These are phyloP conservation scores for Parnassius smintheus DNA, from an alignment of 2,888 invertebrate species.

Conservation along the genomic window DNA sequence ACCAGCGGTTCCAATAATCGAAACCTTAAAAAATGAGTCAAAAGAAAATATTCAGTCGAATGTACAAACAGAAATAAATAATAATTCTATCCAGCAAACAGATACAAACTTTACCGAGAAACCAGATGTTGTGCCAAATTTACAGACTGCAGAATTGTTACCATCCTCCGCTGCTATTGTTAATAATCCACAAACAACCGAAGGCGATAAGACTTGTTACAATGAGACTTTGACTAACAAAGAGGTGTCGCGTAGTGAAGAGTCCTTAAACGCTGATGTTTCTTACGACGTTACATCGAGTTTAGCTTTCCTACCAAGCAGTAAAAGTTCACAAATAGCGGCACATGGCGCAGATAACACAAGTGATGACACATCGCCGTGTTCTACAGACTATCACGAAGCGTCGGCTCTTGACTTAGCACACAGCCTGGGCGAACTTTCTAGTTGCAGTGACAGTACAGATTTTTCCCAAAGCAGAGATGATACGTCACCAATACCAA, in stretches of 20 bases:
- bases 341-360: constrained; percentile 61
- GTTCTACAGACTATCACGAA: constrained; percentile 76
- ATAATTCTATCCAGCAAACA: background rate
- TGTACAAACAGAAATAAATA: constrained; percentile 1
- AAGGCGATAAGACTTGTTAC: constrained; percentile 50
- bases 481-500: constrained; percentile 50
- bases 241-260: constrained; percentile 63
- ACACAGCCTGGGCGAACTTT: constrained; percentile 67
- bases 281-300: constrained; percentile 74
- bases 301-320: constrained; percentile 71
- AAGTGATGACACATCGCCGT: constrained; percentile 71
- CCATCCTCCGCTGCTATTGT: constrained; percentile 33
- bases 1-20: constrained; percentile 58
- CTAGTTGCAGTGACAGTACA: constrained; percentile 62
- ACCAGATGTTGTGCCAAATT: constrained; percentile 19
- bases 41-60: constrained; percentile 23
- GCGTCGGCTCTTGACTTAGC: constrained; percentile 71
- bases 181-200: constrained; percentile 44
- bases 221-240: constrained; percentile 47
- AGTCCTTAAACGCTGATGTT: constrained; percentile 69
- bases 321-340: constrained; percentile 66
- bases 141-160: constrained; percentile 29
- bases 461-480: constrained; percentile 75
- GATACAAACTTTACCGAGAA: constrained; percentile 3
- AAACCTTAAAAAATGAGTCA: constrained; percentile 41